Percentiles rank a stretch among this genome's conserved stretches.
These are phyloP conservation scores for Byasa hedistus DNA, from an alignment of 2,888 invertebrate species.

Conservation along the genomic window DNA sequence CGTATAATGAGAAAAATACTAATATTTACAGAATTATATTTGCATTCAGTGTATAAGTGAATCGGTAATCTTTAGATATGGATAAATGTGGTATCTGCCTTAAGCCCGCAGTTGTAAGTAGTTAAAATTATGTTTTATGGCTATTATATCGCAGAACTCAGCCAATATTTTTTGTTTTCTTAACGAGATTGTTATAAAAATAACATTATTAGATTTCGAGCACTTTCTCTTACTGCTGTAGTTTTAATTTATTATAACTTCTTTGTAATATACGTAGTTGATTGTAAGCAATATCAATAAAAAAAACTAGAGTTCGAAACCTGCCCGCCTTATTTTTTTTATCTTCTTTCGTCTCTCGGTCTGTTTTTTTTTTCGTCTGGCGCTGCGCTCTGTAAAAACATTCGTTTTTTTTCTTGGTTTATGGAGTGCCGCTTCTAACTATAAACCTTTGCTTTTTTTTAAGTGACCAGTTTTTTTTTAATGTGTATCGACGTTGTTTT, in stretches of 20 bases:
- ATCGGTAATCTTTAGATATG: constrained; percentile 49
- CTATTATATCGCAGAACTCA: constrained; percentile 51
- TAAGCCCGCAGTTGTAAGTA: constrained; percentile 72
- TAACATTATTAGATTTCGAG: constrained; percentile 51
- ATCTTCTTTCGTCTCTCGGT: constrained; percentile 54
- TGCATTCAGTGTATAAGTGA: constrained; percentile 49
- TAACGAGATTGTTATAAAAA: constrained; percentile 66
- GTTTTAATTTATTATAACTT: constrained; percentile 35
- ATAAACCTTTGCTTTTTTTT: constrained; percentile 23
- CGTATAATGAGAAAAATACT: constrained; percentile 58
- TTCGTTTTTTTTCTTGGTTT: constrained; percentile 52
- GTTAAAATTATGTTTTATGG: constrained; percentile 37
- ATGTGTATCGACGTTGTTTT: constrained; percentile 6
- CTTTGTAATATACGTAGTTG: constrained; percentile 31
- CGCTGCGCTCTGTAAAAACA: constrained; percentile 67
- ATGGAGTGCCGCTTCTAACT: constrained; percentile 30
- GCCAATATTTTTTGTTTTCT: constrained; percentile 75
- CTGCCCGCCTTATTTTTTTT: constrained; percentile 76
- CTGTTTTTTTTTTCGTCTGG: constrained; percentile 76
- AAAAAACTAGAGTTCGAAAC: constrained; percentile 70
- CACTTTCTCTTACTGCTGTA: constrained; percentile 30
- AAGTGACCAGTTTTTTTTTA: constrained; percentile 21
- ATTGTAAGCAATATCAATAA: constrained; percentile 46
- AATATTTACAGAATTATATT: constrained; percentile 58
- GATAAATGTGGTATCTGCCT: constrained; percentile 75